These are phyloP conservation scores for Hirudinaria manillensis DNA, from an alignment of 2,888 invertebrate genomes.

Conservation along the genomic window DNA sequence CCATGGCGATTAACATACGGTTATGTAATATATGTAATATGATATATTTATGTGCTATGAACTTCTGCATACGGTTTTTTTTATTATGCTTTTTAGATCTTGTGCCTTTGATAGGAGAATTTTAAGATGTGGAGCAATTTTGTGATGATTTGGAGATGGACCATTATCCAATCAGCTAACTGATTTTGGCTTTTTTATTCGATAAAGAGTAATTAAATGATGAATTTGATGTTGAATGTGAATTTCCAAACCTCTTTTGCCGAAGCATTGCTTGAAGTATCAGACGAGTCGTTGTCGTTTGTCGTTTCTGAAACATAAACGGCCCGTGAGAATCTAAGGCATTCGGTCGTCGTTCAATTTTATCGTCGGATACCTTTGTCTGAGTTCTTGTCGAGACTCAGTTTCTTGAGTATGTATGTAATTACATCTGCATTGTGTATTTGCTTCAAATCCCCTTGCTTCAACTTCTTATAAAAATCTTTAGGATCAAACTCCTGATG, in stretches of 20 bases:
- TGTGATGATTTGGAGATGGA: too few relatives aligned
- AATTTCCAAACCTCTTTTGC: neutral
- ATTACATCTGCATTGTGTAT: constrained; percentile 88
- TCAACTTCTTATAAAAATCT: constrained; percentile 90
- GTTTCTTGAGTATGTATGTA: constrained; percentile 92
- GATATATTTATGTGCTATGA: too few relatives aligned
- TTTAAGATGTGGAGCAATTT: too few relatives aligned
- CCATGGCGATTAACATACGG: too few relatives aligned
- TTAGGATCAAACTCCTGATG: constrained; percentile 89
- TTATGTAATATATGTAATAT: too few relatives aligned
- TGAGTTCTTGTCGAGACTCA: constrained; percentile 86
- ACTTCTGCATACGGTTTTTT: too few relatives aligned
- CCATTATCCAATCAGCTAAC: too few relatives aligned
- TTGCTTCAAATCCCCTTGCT: constrained; percentile 62
- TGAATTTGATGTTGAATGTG: too few relatives aligned
- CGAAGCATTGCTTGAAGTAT: constrained; percentile 20
- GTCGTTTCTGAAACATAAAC: neutral
- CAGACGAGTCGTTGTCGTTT: constrained; percentile 8
- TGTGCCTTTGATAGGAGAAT: too few relatives aligned
- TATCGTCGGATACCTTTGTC: neutral
- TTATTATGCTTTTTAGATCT: too few relatives aligned
- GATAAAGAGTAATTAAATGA: neutral
- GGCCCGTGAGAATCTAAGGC: neutral
- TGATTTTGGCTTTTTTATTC: too few relatives aligned
- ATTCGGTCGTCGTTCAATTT: neutral